A percentile compares a stretch with the other conserved stretches of the same genome.
These are phyloP conservation scores for Narcine bancroftii DNA, from an alignment of 2,113 vertebrate species.

Conservation along the genomic window DNA sequence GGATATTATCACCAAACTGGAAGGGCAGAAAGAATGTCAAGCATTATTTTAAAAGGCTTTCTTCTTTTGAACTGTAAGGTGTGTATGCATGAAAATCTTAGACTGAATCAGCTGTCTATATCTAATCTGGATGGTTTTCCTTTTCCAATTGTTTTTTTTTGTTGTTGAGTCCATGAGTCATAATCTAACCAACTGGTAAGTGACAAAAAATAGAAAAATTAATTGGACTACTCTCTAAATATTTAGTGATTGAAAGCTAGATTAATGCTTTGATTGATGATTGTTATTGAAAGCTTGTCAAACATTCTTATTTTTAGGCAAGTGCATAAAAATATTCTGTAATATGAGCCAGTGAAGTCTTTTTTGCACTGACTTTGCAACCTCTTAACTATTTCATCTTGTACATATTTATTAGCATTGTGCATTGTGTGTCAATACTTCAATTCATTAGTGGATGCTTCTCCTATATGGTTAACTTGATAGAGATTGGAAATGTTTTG, in stretches of 20 bases:
- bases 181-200: neutral
- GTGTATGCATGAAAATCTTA: neutral
- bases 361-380: neutral
- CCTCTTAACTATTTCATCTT: neutral
- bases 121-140: slow-evolving; percentile 3
- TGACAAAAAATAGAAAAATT: neutral
- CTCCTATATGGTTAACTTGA: neutral
- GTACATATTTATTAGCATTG: no score
- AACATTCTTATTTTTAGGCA: no score
- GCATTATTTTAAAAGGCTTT: neutral
- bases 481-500: neutral
- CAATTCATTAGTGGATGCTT: no score
- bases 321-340: no score
- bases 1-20: neutral
- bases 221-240: neutral
- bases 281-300: neutral
- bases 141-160: slow-evolving; percentile 20
- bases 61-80: neutral
- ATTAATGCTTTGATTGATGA: slow-evolving; percentile 3
- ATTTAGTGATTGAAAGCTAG: slow-evolving; percentile 11
- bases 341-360: neutral
- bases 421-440: no score
- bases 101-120: neutral
- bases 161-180: neutral
- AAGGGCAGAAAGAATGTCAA: neutral